Evolutionary conservation across 2,113 vertebrate genomes (phyloP), one percentile per base, ranked within the genome.

Genomic region (Vulpes ferrilata): DNA sequence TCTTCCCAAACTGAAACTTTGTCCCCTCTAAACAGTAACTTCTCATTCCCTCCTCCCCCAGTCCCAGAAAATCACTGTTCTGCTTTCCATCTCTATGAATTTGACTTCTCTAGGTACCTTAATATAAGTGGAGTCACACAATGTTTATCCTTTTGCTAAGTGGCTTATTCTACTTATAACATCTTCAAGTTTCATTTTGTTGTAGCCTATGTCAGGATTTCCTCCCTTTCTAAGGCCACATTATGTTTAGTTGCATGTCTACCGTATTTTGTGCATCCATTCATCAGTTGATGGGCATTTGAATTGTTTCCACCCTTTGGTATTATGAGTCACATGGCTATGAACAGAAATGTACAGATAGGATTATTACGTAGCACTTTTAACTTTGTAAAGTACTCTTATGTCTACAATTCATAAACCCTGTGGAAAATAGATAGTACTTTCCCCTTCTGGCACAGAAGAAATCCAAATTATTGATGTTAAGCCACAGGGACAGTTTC

Each of bases 391-490:
- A 5, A 87, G 19, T 78, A 7, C 16, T 78, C 69, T 93, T 88
- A 43, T 60, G 55, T 83, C 23, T 84, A 55, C 48, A 94, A 30
- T 88, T 69, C 69, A 43, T 51, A 71, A 73, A 43, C 2, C 8
- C 35, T 85, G 27, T 80, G 19, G 48, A 22, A 84, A 32, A 84
- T 11, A 43, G 62, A 35, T 17, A 65, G 6, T 51, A 32, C 64
- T 91, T 91, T 91, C 25, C 64, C 80, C 55, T 95, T 87, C 25
- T 87, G 30, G 32, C 57, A 93, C 22, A 10, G 51, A 53, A 90
- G 27, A 87, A 71, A 65, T 88, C 23, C 62, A 92, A 71, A 53
- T 80, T 76, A 53, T 90, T 30, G 27, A 79, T 83, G 30, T 84
- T 78, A 64, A 88, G 48, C 80, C 38, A 5, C 27, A 85, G 20